Evolutionary conservation across 2,888 invertebrate species (phyloP).

Genomic region (Lithophane semibrunnea): DNA sequence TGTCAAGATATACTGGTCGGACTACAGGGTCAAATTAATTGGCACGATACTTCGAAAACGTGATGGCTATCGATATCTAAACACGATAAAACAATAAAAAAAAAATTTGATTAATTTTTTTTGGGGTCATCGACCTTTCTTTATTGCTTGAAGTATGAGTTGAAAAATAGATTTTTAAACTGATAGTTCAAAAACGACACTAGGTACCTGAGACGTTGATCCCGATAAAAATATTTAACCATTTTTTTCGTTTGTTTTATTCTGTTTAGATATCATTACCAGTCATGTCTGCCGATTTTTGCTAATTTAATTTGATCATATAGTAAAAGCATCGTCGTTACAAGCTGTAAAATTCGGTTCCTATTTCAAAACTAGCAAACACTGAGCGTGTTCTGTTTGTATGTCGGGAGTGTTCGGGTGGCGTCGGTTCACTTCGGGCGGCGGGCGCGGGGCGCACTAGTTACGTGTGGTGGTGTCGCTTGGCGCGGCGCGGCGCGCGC

Average conservation of each 20-base stretch:
- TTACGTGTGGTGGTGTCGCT: conserved; percentile 34
- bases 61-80: neutral
- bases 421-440: neutral
- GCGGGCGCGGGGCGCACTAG: neutral
- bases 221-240: too few relatives aligned
- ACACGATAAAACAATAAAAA: too few relatives aligned
- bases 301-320: conserved; percentile 2
- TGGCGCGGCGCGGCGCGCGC: conserved; percentile 61
- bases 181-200: neutral
- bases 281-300: neutral
- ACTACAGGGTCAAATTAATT: neutral
- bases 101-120: neutral
- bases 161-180: neutral
- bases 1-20: conserved; percentile 11
- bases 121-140: too few relatives aligned
- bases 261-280: neutral
- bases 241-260: neutral
- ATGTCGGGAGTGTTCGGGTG: neutral
- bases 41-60: neutral
- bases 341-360: conserved; percentile 24
- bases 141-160: neutral
- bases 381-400: neutral
- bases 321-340: conserved; percentile 10
- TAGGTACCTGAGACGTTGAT: too few relatives aligned
- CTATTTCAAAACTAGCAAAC: conserved; percentile 45